These are phyloP conservation scores for Penaeus monodon DNA, from an alignment of 2,888 invertebrate genomes.

Conservation along the genomic window DNA sequence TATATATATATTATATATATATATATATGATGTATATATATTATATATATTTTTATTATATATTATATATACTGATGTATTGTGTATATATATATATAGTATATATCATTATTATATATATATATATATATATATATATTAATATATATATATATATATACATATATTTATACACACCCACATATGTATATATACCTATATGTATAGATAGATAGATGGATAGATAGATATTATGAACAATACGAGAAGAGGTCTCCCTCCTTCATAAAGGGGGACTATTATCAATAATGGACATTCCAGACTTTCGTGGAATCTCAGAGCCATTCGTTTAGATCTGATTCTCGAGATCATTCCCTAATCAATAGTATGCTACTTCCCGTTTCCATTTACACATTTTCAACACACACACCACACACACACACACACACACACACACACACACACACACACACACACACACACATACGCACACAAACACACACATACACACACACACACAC, in stretches of 20 bases:
- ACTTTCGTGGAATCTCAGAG: no score
- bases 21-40: background rate
- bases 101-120: background rate
- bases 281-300: no score
- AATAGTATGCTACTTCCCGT: no score
- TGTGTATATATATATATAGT: background rate
- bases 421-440: no score
- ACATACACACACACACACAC: background rate
- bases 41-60: background rate
- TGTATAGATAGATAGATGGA: no score
- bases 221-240: no score
- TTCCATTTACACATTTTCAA: no score
- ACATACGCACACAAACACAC: background rate
- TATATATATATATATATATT: constrained; percentile 4
- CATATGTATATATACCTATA: background rate
- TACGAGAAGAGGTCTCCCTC: no score
- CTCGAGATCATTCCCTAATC: no score
- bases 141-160: constrained; percentile 9
- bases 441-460: background rate
- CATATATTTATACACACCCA: background rate
- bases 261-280: no score
- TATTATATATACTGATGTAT: background rate
- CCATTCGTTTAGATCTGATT: no score
- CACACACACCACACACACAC: no score
- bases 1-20: constrained; percentile 1